A percentile compares a stretch with the other conserved stretches of the same genome.
These are phyloP conservation scores for Drosophila kurseongensis DNA, from an alignment of 1,140 invertebrate species.

Conservation along the genomic window DNA sequence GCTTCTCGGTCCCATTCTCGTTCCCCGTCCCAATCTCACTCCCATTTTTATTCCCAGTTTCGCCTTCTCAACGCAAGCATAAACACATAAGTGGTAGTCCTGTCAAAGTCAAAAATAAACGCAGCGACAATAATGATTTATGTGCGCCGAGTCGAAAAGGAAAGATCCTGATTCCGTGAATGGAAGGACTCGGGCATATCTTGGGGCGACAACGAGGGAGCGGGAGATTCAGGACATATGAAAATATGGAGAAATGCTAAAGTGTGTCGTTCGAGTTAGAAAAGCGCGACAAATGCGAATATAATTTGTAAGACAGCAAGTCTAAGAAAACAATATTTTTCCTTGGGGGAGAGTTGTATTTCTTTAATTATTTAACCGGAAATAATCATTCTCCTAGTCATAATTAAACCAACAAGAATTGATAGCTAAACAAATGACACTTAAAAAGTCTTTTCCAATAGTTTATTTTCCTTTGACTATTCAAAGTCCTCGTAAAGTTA, in stretches of 20 bases:
- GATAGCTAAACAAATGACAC: background rate
- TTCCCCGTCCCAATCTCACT: background rate
- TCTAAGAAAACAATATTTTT: slow-evolving; percentile 1
- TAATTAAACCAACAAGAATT: slow-evolving; percentile 13
- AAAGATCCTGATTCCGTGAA: slow-evolving; percentile 39
- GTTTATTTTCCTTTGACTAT: background rate
- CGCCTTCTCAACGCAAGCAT: slow-evolving; percentile 4
- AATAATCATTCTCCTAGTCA: slow-evolving; percentile 5
- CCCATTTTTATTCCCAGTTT: background rate
- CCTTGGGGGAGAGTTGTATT: background rate
- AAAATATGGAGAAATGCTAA: slow-evolving; percentile 60
- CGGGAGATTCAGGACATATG: slow-evolving; percentile 31
- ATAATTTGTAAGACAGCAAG: slow-evolving; percentile 47
- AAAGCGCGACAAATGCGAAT: slow-evolving; percentile 69
- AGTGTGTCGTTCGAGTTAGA: slow-evolving; percentile 36
- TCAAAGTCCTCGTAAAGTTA: slow-evolving; percentile 32
- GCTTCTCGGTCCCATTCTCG: background rate
- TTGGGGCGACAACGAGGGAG: background rate
- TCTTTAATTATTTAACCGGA: slow-evolving; percentile 28
- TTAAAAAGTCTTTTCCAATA: slow-evolving; percentile 10
- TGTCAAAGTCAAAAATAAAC: slow-evolving; percentile 76
- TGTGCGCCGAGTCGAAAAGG: slow-evolving; percentile 34
- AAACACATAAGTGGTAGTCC: slow-evolving; percentile 61
- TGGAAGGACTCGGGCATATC: slow-evolving; percentile 26
- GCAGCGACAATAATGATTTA: slow-evolving; percentile 76